These are phyloP conservation scores for Drosophila cardini DNA, from an alignment of 1,140 invertebrate genomes.

Conservation along the genomic window DNA sequence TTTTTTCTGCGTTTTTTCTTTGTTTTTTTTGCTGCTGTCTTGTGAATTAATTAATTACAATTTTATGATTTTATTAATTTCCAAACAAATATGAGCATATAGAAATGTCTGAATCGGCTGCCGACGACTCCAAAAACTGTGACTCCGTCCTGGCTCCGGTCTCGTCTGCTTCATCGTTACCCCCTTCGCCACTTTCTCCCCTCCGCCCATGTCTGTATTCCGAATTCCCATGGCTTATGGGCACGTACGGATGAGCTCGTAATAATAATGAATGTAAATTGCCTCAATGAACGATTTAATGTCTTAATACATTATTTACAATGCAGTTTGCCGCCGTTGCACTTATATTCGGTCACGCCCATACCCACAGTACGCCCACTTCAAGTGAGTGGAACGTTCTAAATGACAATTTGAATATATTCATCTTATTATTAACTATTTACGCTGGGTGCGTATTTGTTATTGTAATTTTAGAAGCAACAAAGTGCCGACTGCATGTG, in stretches of 20 bases:
- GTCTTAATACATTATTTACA: conserved; percentile 81
- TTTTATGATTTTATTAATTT: conserved; percentile 83
- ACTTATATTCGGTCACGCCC: conserved; percentile 35
- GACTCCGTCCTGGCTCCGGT: conserved; percentile 26
- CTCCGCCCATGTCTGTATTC: conserved; percentile 45
- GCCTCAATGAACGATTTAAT: conserved; percentile 81
- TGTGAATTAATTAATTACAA: conserved; percentile 77
- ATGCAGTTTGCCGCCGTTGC: conserved; percentile 60
- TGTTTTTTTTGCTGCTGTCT: conserved; percentile 24
- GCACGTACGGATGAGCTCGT: conserved; percentile 70
- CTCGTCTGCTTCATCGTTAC: conserved; percentile 25
- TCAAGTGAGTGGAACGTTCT: conserved; percentile 8
- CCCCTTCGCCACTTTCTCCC: conserved; percentile 18
- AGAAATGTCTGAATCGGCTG: conserved; percentile 25
- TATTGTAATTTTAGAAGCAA: conserved; percentile 38
- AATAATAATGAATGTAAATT: conserved; percentile 84
- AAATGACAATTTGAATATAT: conserved; percentile 61
- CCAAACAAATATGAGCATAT: conserved; percentile 58
- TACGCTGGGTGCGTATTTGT: conserved; percentile 16
- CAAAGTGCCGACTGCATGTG: conserved; percentile 70
- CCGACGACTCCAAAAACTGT: conserved; percentile 9
- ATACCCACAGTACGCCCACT: conserved; percentile 21
- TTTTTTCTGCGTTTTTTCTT: conserved; percentile 30
- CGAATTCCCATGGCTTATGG: conserved; percentile 78
- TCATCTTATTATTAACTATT: conserved; percentile 40